Percentiles rank a stretch among this genome's conserved stretches.
These are phyloP conservation scores for Falcaria lacertinaria DNA, from an alignment of 2,888 invertebrate genomes.

Conservation along the genomic window DNA sequence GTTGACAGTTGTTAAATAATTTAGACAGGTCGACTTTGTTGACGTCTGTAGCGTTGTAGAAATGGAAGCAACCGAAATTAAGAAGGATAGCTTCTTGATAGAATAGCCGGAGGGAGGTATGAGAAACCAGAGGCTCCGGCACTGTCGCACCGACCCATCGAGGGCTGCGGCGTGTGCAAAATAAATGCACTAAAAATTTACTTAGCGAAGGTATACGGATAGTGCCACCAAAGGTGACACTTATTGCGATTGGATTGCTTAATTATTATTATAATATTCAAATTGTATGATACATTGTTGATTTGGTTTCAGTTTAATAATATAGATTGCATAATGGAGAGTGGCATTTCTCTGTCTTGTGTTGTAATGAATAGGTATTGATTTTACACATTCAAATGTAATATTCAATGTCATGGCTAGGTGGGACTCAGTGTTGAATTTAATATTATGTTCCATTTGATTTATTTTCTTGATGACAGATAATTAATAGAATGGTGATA, in stretches of 20 bases:
- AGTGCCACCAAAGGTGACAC: constrained; percentile 63
- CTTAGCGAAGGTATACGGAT: constrained; percentile 69
- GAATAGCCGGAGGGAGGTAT: constrained; percentile 11
- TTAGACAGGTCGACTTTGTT: constrained; percentile 11
- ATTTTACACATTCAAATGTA: constrained; percentile 33
- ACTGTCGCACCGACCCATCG: background rate
- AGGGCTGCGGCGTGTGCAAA: constrained; percentile 30
- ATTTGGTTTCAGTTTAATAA: constrained; percentile 4
- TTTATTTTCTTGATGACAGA: constrained; percentile 15
- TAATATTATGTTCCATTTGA: constrained; percentile 20
- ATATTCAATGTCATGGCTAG: constrained; percentile 65
- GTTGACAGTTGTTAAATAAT: constrained; percentile 12
- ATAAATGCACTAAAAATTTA: constrained; percentile 53
- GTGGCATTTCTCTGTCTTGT: constrained; percentile 37
- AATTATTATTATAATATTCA: constrained; percentile 16
- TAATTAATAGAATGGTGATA: too few species aligned
- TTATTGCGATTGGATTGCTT: constrained; percentile 46
- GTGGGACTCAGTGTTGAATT: constrained; percentile 34
- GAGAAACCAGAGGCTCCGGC: background rate
- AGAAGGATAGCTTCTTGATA: constrained; percentile 48
- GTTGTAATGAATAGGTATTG: constrained; percentile 39
- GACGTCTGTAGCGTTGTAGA: constrained; percentile 21
- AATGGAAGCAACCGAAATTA: constrained; percentile 32
- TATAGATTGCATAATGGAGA: constrained; percentile 37
- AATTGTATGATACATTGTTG: constrained; percentile 9